Percentiles rank a stretch among this genome's conserved stretches.
phyloP scores from a whole-genome alignment of 2,888 invertebrate species.

The Nasonia oneida region DNA sequence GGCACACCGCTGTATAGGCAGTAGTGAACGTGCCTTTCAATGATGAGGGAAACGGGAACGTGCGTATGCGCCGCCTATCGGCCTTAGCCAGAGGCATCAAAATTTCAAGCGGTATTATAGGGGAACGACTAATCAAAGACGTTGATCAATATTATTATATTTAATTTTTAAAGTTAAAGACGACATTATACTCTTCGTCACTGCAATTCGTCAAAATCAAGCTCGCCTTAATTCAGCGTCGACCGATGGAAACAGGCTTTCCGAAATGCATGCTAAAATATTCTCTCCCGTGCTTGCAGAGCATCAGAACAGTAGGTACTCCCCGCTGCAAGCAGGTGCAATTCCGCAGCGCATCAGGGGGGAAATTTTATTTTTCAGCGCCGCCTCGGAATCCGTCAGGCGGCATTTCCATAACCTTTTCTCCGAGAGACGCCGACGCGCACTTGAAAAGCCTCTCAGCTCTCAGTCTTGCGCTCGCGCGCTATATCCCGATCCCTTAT shows the following conservation, averaged over 20 bases:
- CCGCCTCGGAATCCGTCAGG: conserved; percentile 21
- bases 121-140: no score
- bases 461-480: background rate
- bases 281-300: background rate
- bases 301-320: background rate
- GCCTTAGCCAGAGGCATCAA: no score
- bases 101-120: no score
- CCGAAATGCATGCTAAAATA: conserved; percentile 8
- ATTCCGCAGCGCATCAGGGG: background rate
- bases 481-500: conserved; percentile 2
- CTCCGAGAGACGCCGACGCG: conserved; percentile 1
- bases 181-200: no score
- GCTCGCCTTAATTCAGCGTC: background rate
- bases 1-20: no score
- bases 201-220: background rate
- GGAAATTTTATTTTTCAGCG: conserved; percentile 50
- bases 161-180: no score
- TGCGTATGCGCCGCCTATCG: no score
- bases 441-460: conserved; percentile 22
- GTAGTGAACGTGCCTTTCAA: no score
- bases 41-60: no score
- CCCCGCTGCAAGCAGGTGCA: background rate
- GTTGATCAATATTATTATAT: no score
- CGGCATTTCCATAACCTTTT: conserved; percentile 51
- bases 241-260: background rate